Percentiles rank a stretch among this genome's conserved stretches.
phyloP scores from a whole-genome alignment of 2,888 invertebrate species.

The Caenorhabditis drosophilae region DNA sequence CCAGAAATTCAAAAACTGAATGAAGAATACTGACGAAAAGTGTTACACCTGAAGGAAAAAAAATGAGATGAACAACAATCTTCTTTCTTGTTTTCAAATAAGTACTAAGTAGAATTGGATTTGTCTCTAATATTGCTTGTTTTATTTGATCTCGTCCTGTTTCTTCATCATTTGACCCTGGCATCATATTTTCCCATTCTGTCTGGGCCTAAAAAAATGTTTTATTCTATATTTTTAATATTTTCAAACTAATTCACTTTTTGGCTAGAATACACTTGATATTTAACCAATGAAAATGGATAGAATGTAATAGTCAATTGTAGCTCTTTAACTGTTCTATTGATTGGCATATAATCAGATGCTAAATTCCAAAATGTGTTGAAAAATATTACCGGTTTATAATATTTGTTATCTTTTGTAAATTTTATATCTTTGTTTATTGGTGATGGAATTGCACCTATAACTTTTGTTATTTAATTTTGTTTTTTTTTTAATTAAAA shows the following conservation, averaged over 20 bases:
- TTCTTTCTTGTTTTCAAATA: not conserved
- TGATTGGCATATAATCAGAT: constrained; percentile 82
- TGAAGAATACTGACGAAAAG: constrained; percentile 90
- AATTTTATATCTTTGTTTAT: constrained; percentile 53
- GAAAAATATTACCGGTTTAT: constrained; percentile 89
- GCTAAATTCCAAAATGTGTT: constrained; percentile 99
- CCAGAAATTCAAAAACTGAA: constrained; percentile 94
- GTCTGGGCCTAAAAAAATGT: constrained; percentile 44
- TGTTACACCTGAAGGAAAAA: constrained; percentile 75
- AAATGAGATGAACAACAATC: not conserved
- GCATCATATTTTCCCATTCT: constrained; percentile 62
- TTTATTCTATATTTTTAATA: not conserved
- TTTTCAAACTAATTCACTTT: constrained; percentile 70
- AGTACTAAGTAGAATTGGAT: constrained; percentile 82
- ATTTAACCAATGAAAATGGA: constrained; percentile 92
- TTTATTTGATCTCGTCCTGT: constrained; percentile 77
- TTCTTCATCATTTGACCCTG: constrained; percentile 72
- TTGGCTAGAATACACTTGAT: constrained; percentile 97
- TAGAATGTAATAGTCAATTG: constrained; percentile 73
- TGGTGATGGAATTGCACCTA: constrained; percentile 46
- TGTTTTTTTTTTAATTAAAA: not conserved
- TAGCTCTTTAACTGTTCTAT: constrained; percentile 77
- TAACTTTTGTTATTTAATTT: not conserved
- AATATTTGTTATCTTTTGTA: constrained; percentile 81
- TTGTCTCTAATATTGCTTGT: constrained; percentile 93